Conservation (phyloP, 53 echinoderm and acorn worm species). For the Paracentrotus lividus region DNA sequence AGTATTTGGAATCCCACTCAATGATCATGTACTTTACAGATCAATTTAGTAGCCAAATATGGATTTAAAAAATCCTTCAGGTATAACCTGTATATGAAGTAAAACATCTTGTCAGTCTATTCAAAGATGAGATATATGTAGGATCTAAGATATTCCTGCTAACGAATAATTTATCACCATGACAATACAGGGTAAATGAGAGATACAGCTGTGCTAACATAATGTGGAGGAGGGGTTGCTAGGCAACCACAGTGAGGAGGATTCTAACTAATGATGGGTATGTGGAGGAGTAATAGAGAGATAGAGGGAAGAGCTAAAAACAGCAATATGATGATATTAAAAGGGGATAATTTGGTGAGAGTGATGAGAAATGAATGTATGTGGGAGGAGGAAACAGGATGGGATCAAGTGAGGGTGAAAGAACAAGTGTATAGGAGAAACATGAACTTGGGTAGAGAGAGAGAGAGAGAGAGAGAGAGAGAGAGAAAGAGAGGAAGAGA, state of each 20-base stretch:
- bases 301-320: neutral
- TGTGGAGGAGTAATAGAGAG: neutral
- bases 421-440: neutral
- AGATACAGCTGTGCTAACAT: conserved; percentile 32
- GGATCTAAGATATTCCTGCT: conserved; percentile 16
- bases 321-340: neutral
- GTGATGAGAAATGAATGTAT: neutral
- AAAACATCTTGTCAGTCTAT: conserved; percentile 8
- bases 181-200: neutral
- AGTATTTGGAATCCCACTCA: neutral
- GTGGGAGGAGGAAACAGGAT: neutral
- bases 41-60: neutral
- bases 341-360: neutral
- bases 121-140: conserved; percentile 20
- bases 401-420: neutral
- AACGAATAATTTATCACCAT: conserved; percentile 14
- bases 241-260: neutral
- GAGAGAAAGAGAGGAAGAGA: neutral
- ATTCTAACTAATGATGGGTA: neutral
- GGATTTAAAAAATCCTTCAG: neutral
- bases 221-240: conserved; percentile 31
- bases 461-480: neutral
- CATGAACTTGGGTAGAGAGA: neutral
- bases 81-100: neutral
- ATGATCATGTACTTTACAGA: neutral